These are phyloP conservation scores for Anableps anableps DNA, from an alignment of 2,797 vertebrate genomes.

Conservation along the genomic window DNA sequence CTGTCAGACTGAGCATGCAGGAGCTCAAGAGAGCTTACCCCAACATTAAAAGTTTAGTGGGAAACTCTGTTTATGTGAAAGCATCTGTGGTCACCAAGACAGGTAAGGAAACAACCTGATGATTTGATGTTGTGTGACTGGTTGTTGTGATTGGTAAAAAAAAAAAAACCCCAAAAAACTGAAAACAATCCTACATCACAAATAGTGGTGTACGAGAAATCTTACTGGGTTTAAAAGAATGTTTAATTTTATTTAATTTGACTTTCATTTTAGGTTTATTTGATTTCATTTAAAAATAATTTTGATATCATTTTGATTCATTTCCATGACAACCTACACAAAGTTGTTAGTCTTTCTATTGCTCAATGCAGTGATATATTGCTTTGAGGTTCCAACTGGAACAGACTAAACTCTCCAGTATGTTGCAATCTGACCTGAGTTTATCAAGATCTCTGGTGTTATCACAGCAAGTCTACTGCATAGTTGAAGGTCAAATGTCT, in stretches of 20 bases:
- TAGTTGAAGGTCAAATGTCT: neutral
- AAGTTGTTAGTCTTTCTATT: neutral
- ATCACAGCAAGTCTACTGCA: neutral
- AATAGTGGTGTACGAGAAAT: neutral
- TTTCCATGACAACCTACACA: neutral
- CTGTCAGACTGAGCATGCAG: conserved; percentile 62
- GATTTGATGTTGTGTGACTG: neutral
- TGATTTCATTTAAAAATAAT: neutral
- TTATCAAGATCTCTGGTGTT: neutral
- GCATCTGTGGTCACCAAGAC: conserved; percentile 80
- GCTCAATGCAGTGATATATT: neutral
- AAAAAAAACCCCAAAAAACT: neutral
- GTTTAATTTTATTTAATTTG: no score
- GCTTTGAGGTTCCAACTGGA: accelerated
- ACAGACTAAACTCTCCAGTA: neutral
- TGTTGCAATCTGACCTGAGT: conserved; percentile 19
- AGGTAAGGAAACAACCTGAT: conserved; percentile 54
- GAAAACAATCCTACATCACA: neutral
- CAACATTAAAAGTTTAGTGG: conserved; percentile 63
- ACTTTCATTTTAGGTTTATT: neutral
- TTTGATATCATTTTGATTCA: neutral
- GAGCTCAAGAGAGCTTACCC: conserved; percentile 73
- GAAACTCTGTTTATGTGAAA: conserved; percentile 77
- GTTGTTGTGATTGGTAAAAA: neutral
- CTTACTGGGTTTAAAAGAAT: neutral